Percentiles rank a stretch among this genome's conserved stretches.
phyloP scores from a whole-genome alignment of 1,140 invertebrate genomes.

The Brachionus asplanchnoidis region DNA sequence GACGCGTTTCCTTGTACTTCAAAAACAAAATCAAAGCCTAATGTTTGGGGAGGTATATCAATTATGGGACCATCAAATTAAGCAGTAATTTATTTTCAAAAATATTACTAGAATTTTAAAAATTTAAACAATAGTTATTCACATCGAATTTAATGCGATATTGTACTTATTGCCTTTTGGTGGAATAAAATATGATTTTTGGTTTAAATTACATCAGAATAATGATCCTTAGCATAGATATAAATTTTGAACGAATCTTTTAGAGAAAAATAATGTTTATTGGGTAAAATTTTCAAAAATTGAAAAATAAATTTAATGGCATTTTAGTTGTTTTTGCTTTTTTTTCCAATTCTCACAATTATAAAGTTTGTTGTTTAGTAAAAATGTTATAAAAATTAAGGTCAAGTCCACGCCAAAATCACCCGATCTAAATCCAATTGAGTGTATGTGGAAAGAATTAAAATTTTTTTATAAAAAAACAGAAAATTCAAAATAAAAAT shows the following conservation, averaged over 20 bases:
- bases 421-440: no score
- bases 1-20: neutral
- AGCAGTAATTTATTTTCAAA: neutral
- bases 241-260: neutral
- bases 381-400: no score
- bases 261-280: neutral
- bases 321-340: neutral
- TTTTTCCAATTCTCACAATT: no score
- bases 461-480: neutral
- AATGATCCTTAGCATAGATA: neutral
- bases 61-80: neutral
- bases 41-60: neutral
- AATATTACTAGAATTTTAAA: neutral
- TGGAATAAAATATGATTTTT: neutral
- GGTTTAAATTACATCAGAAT: neutral
- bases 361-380: no score
- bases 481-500: neutral
- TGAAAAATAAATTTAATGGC: neutral
- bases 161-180: neutral
- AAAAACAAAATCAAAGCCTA: neutral
- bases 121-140: neutral
- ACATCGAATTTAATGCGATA: neutral
- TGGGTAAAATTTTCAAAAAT: neutral
- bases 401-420: no score
- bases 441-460: neutral